phyloP scores from a whole-genome alignment of 2,797 vertebrate species.

The Phylloscopus collybita region DNA sequence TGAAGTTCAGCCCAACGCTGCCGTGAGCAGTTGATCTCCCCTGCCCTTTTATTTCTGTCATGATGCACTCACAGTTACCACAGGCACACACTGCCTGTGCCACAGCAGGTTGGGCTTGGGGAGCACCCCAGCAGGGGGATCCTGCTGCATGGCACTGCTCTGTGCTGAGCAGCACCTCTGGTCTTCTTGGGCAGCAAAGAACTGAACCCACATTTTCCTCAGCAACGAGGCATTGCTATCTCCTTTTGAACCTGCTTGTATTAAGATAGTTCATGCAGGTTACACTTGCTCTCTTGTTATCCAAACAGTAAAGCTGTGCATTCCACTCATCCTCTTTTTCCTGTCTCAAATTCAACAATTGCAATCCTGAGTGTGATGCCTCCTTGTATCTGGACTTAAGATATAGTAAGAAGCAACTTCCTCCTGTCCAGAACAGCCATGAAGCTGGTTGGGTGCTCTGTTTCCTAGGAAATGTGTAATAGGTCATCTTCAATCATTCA shows the following conservation, averaged over 20 bases:
- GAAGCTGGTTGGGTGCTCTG: neutral
- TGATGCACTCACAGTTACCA: neutral
- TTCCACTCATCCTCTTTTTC: neutral
- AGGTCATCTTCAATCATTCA: neutral
- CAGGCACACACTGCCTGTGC: rapidly evolving
- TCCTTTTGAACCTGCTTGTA: neutral
- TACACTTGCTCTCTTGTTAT: neutral
- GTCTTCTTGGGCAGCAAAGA: neutral
- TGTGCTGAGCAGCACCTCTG: neutral
- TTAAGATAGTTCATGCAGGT: neutral
- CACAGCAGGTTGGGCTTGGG: neutral
- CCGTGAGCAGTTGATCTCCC: rapidly evolving
- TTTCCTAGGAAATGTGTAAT: neutral
- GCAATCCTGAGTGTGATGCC: neutral
- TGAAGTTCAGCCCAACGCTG: neutral
- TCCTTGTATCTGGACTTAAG: neutral
- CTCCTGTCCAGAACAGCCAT: neutral
- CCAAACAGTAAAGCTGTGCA: neutral
- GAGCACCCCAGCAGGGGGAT: neutral
- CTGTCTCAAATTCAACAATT: neutral
- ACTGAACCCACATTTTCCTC: neutral
- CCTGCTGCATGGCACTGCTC: neutral
- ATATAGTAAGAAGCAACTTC: neutral
- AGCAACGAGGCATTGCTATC: rapidly evolving
- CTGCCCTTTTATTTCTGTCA: neutral